Evolutionary conservation across 2,797 vertebrate genomes (phyloP), one percentile per base, ranked within the genome.

Genomic region (Petrocephalus schoutedeni): DNA sequence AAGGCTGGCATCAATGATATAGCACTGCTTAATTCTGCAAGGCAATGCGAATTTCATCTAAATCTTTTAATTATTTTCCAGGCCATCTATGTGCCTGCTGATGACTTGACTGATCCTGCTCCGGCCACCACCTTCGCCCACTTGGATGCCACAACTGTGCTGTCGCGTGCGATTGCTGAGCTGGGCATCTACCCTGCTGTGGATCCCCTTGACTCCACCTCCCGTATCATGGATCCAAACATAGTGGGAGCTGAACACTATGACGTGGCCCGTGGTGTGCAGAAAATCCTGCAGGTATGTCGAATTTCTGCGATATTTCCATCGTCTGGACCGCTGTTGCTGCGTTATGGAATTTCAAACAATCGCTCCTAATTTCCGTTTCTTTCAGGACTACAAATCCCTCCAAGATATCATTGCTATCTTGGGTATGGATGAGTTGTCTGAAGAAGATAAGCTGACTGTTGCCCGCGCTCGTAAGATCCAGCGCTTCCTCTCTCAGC

Each of bases 211-310:
- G 98, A 99, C 49, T 99, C 98, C 14, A 99, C 98, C 49, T 99
- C 98, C 88, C 98, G 98, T 36, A 99, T 99, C 95, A 99, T 99
- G 98, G 98, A 99, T 93, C 98, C 98, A 91, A 99, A 99, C 94
- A 99, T 99, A 0, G 98, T 99, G 0, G 98, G 98, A 74, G 90
- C 88, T 0, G 98, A 99, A 92, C 98, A 99, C 94, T 99, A 99
- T 0, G 98, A 98, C 0, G 94, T 99, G 3, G 98, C 98, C 86
- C 97, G 98, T 86, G 98, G 98, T 0, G 97, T 99, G 86, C 98
- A 99, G 94, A 99, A 99, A 89, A 99, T 99, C 91, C 95, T 99
- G 2, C 98, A 99, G 97, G 98, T 98, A 23, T 53, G 41, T 6
- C 36, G n/a, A 59, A 45, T 56, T 32, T 9, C 28, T 58, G 36